Evolutionary conservation across 2,888 invertebrate genomes (phyloP).

Genomic region (Melanostoma scalare): DNA sequence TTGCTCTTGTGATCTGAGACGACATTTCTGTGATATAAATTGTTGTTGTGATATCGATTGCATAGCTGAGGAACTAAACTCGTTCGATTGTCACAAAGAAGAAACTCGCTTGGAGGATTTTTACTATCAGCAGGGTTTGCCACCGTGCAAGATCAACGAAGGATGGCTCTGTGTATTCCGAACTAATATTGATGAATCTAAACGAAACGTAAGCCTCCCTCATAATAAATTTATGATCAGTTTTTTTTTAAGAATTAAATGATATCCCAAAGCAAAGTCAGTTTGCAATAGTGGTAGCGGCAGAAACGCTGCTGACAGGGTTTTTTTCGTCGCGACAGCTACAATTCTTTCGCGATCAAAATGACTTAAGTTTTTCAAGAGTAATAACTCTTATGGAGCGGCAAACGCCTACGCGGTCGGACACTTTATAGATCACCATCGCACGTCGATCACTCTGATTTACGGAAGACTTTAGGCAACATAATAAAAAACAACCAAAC

Average conservation of each 20-base stretch:
- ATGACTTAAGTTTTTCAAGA: too few species aligned
- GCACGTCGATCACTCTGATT: too few species aligned
- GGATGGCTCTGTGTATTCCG: constrained; percentile 81
- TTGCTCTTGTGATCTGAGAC: constrained; percentile 84
- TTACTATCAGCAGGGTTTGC: constrained; percentile 78
- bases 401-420: too few species aligned
- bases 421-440: too few species aligned
- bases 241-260: neutral
- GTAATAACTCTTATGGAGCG: too few species aligned
- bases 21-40: constrained; percentile 87
- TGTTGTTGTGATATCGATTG: constrained; percentile 92
- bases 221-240: neutral
- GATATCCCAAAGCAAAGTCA: too few species aligned
- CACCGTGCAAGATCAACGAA: constrained; percentile 78
- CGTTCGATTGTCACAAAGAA: constrained; percentile 77
- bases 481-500: too few species aligned
- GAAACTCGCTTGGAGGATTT: constrained; percentile 75
- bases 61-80: constrained; percentile 75
- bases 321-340: too few species aligned
- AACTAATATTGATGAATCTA: constrained; percentile 72
- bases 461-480: too few species aligned
- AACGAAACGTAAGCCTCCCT: constrained; percentile 38
- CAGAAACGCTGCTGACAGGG: too few species aligned
- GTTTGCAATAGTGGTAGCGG: too few species aligned
- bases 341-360: too few species aligned